Percentiles rank a stretch among this genome's conserved stretches.
Conservation (phyloP, 2,113 vertebrate genomes). For the Mus pahari region DNA sequence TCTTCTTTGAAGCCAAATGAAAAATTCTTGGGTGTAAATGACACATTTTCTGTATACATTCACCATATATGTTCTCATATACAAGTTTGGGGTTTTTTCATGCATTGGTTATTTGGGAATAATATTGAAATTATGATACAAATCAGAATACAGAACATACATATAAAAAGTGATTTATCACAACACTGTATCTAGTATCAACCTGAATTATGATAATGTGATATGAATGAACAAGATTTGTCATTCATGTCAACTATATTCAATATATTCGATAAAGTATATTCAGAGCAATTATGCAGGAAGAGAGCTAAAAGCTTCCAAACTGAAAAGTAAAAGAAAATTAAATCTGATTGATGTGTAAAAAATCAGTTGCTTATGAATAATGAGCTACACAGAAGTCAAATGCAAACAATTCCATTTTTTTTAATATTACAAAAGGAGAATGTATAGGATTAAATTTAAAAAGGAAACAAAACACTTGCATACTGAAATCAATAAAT, state of each 20-base stretch:
- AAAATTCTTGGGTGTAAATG: not conserved
- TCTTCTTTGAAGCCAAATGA: not conserved
- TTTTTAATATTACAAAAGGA: not conserved
- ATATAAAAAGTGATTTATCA: not conserved
- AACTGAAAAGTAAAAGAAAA: not conserved
- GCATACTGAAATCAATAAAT: not conserved
- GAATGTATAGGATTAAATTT: not conserved
- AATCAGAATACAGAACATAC: not conserved
- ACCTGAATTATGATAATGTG: not conserved
- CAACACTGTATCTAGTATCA: not conserved
- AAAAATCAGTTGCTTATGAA: not conserved
- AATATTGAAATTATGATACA: not conserved
- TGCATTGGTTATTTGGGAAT: not conserved
- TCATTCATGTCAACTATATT: not conserved
- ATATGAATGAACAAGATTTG: not conserved
- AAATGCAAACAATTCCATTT: not conserved
- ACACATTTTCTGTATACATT: not conserved
- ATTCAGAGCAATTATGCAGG: not conserved
- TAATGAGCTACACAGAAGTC: not conserved
- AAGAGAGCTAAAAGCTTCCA: not conserved
- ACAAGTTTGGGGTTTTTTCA: not conserved
- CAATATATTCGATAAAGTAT: not conserved
- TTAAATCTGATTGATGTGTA: not conserved
- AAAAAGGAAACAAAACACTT: not conserved
- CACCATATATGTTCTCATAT: not conserved